Evolutionary conservation across 53 echinoderm and acorn worm genomes (phyloP).

Genomic region (Echinarachnius parma): DNA sequence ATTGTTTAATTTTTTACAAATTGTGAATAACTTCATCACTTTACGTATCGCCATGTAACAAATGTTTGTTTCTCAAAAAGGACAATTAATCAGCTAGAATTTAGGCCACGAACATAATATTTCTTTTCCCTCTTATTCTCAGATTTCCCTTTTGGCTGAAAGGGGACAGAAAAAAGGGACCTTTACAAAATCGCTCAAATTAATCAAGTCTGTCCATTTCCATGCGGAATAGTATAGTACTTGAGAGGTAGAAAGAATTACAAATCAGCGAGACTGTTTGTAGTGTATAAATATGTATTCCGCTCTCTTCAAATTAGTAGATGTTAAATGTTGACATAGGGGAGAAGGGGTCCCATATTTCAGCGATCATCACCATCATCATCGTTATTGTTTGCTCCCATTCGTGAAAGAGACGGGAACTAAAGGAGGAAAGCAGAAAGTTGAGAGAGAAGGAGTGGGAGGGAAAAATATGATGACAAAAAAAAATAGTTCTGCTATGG

Average conservation of each 20-base stretch:
- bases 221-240: conserved; percentile 17
- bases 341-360: conserved; percentile 24
- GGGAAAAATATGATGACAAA: not conserved
- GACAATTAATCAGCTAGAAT: too few species aligned
- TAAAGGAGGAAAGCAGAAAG: too few species aligned
- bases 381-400: conserved; percentile 30
- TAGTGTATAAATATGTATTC: not conserved
- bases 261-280: conserved; percentile 26
- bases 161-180: conserved; percentile 17
- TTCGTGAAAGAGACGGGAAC: too few species aligned
- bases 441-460: conserved; percentile 3
- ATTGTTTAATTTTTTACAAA: too few species aligned
- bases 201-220: conserved; percentile 34
- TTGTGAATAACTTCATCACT: too few species aligned
- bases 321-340: conserved; percentile 51
- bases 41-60: too few species aligned
- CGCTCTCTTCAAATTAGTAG: conserved; percentile 45
- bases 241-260: not conserved
- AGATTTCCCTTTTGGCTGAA: not conserved
- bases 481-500: too few species aligned
- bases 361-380: conserved; percentile 27
- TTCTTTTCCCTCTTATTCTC: not conserved
- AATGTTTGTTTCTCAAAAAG: too few species aligned
- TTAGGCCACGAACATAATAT: too few species aligned
- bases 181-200: conserved; percentile 17